Base-by-base conservation (phyloP, 2,888 invertebrate genomes). In the Pomacea canaliculata region DNA sequence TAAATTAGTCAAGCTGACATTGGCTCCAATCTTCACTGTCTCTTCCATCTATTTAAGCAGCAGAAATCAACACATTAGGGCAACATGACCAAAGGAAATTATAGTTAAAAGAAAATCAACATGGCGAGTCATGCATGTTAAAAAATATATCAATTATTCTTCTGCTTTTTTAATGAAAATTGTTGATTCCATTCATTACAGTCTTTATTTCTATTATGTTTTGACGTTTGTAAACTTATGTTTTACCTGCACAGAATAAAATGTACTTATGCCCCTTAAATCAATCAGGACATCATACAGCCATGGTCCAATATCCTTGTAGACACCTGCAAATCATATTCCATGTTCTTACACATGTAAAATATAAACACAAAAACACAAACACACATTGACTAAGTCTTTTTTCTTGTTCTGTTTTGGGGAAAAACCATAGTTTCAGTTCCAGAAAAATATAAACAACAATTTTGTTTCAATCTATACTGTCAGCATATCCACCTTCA, bases 221-320 rank as follows among this genome's bases (percentile, higher is more conserved):
- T 3, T 37, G 5, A 37, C 0, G 37, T 37, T 37, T 37, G 37
- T 37, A 37, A 37, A 37, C 37, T 37, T 37, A 37, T 37, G 60
- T 59, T 84, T 81, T 79, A 87, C 87, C 51, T 83, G 80, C 16
- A 85, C 80, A 12, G 69, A 77, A 75, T 85, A 87, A 7, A 95
- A 87, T 77, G 94, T 94, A 13, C 90, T 85, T 12, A 95, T 91
- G 0, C 91, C 90, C 69, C 93, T 93, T 0, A 95, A 91, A 83
- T 95, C 94, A 71, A 95, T 93, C 73, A 94, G 93, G 9, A 93
- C 88, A 79, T 92, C 92, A 73, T 92, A 92, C 59, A 92, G 83
- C 91, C 2, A 88, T 51, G 84, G 84, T 19, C 84, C 84, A 72
- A 85, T 80, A 65, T 87, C 85, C 67, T 87, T 87, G 80, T 84